These are phyloP conservation scores for Uloborus plumipes DNA, from an alignment of 2,888 invertebrate genomes.

Conservation along the genomic window DNA sequence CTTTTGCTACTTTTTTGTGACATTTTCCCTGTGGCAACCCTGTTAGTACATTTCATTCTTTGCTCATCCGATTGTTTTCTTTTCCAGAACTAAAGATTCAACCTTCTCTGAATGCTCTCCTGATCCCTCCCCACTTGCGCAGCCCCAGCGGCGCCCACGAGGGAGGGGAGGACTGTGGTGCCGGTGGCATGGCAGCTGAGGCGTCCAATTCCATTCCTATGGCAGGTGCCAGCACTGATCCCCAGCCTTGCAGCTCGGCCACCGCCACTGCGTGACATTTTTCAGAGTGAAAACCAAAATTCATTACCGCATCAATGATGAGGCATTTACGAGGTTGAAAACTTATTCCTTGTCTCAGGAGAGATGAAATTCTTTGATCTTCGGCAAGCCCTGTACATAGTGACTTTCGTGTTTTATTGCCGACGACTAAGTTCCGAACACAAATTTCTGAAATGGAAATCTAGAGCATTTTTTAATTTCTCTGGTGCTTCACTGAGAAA, in stretches of 20 bases:
- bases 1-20: too few species aligned
- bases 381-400: constrained; percentile 27
- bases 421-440: constrained; percentile 21
- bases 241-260: constrained; percentile 27
- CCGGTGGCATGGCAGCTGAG: constrained; percentile 22
- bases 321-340: too few species aligned
- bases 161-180: constrained; percentile 25
- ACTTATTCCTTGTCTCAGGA: too few species aligned
- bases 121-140: constrained; percentile 82
- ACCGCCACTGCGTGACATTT: constrained; percentile 43
- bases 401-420: constrained; percentile 18
- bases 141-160: constrained; percentile 9
- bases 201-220: constrained; percentile 28
- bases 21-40: too few species aligned
- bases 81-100: constrained; percentile 88
- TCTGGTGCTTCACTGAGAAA: constrained; percentile 20
- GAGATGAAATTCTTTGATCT: too few species aligned
- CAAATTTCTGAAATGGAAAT: not conserved
- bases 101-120: constrained; percentile 87
- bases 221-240: constrained; percentile 30
- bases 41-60: too few species aligned
- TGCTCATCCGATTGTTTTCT: not conserved
- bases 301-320: too few species aligned
- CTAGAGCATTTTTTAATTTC: constrained; percentile 19
- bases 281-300: not conserved